These are phyloP conservation scores for Pseudomyrmex concolor DNA, from an alignment of 1,140 invertebrate genomes.

Conservation along the genomic window DNA sequence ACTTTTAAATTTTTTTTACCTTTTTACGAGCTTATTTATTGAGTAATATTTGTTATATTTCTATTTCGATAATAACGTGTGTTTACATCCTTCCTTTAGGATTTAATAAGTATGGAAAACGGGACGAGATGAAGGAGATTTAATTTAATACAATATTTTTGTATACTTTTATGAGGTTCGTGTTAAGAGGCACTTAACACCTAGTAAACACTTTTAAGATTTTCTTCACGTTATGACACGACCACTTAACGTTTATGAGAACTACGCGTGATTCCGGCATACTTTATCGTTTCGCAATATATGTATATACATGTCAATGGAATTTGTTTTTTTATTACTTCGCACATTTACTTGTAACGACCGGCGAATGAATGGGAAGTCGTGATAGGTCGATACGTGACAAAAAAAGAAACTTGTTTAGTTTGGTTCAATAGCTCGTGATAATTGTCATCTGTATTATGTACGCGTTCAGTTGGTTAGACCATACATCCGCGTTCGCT, in stretches of 20 bases:
- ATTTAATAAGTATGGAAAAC: conserved; percentile 1
- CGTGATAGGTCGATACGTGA: conserved; percentile 27
- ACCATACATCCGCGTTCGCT: not conserved
- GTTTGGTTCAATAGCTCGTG: not conserved
- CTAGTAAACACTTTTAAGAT: conserved; percentile 41
- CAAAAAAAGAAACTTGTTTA: conserved; percentile 25
- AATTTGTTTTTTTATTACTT: conserved; percentile 42
- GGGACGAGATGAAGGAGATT: not conserved
- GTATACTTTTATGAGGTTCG: conserved; percentile 20
- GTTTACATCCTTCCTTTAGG: not conserved
- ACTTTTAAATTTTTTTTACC: too few species aligned
- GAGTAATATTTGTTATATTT: not conserved
- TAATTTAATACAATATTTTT: conserved; percentile 13
- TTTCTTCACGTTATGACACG: conserved; percentile 33
- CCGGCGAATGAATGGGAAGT: not conserved
- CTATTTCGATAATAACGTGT: not conserved
- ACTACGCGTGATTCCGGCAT: conserved; percentile 21
- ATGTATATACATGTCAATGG: conserved; percentile 1
- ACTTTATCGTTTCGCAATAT: conserved; percentile 36
- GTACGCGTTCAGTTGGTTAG: not conserved
- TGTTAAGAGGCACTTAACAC: conserved; percentile 53
- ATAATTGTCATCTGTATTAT: conserved; percentile 12
- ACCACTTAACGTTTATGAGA: conserved; percentile 33
- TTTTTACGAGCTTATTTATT: too few species aligned
- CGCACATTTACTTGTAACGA: not conserved